A percentile compares a stretch with the other conserved stretches of the same genome.
These are phyloP conservation scores for Oryzias dopingdopingensis DNA, from an alignment of 2,797 vertebrate species.

Conservation along the genomic window DNA sequence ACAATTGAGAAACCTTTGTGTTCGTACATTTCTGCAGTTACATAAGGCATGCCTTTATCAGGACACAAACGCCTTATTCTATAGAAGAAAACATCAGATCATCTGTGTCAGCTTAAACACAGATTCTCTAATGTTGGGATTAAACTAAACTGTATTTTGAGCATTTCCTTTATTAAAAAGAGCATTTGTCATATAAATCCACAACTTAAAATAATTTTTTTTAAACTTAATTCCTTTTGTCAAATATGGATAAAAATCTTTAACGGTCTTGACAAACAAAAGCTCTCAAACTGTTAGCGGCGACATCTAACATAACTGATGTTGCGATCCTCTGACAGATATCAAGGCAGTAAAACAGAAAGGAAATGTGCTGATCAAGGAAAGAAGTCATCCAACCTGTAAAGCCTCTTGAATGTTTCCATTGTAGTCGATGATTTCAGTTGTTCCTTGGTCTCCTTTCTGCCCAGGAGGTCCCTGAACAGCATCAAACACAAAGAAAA, in stretches of 20 bases:
- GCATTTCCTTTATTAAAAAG: no score
- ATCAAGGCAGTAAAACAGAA: background rate
- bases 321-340: background rate
- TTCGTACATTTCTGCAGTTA: constrained; percentile 38
- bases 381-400: constrained; percentile 80
- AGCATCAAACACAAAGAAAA: constrained; percentile 15
- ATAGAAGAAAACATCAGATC: background rate
- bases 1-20: constrained; percentile 46
- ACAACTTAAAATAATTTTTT: no score
- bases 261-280: no score
- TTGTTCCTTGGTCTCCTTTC: constrained; percentile 95
- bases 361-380: background rate
- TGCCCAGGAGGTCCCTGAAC: constrained; percentile 91
- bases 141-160: no score
- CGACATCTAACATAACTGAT: no score
- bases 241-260: no score
- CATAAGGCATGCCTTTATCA: background rate
- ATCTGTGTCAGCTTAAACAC: no score
- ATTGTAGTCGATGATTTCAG: constrained; percentile 98
- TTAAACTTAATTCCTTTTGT: no score
- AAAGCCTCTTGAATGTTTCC: constrained; percentile 97
- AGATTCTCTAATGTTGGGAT: no score
- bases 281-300: no score
- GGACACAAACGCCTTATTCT: background rate
- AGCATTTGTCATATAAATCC: no score